Base-by-base conservation (phyloP, 2,888 invertebrate species). In the Blomia tropicalis region DNA sequence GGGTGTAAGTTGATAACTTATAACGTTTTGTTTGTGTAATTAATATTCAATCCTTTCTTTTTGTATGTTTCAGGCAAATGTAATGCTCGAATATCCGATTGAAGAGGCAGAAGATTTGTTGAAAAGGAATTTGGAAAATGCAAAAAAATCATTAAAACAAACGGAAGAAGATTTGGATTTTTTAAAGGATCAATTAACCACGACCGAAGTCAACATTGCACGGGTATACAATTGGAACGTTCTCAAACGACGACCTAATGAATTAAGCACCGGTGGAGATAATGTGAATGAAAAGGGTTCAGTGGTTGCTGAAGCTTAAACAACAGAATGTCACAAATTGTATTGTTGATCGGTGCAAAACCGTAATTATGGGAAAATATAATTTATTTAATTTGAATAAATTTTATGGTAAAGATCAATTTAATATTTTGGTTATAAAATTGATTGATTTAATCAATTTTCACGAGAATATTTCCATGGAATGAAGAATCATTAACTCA, bases 201-300 rank as follows among this genome's bases (percentile, higher is more conserved):
- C 93, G 23, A 89, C 91, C 53, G 96, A 98, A 82, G 96, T 96
- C 74, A 75, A 95, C 74, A 93, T 96, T 90, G 95, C 96, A 31
- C 79, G 96, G 72, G 90, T 96, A 27, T 93, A 88, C 74, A 96
- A 96, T 75, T 95, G 93, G 93, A 89, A 93, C 77, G 91, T 96
- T 2, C 93, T 92, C 74, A 81, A 83, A 72, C 82, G 89, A 67
- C 51, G n/a, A 47, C 7, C 7, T 47, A 27, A 14, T 19, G 36
- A n/a, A n/a, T n/a, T n/a, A n/a, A n/a, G n/a, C n/a, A n/a, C n/a
- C n/a, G n/a, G n/a, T n/a, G n/a, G n/a, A n/a, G n/a, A n/a, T n/a
- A n/a, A n/a, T n/a, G n/a, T n/a, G n/a, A n/a, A n/a, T n/a, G n/a
- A n/a, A n/a, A n/a, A n/a, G n/a, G n/a, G n/a, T n/a, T n/a, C n/a